These are phyloP conservation scores for Beroe forskalii DNA, from an alignment of 37 sponge, comb jelly and placozoan genomes.

Conservation along the genomic window DNA sequence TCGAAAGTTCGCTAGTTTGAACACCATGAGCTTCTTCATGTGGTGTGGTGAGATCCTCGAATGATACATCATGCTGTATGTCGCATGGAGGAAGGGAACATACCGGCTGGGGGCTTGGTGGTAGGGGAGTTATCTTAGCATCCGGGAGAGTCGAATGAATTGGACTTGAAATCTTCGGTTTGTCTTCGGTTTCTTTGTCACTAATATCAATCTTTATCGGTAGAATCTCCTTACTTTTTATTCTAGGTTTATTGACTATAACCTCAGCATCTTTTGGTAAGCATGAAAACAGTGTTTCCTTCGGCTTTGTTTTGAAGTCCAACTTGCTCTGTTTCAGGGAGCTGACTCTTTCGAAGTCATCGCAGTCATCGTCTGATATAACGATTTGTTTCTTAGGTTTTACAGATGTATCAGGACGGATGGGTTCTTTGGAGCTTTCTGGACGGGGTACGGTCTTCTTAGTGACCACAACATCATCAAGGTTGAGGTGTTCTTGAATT, in stretches of 20 bases:
- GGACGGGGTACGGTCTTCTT: neutral
- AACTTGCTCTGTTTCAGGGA: constrained; percentile 11
- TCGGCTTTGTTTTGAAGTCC: neutral
- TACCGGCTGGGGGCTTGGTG: neutral
- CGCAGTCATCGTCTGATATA: constrained; percentile 47
- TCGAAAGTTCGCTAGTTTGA: neutral
- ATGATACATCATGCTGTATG: constrained; percentile 32
- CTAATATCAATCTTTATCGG: neutral
- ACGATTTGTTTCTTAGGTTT: neutral
- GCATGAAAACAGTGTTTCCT: constrained; percentile 4
- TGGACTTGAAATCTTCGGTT: neutral
- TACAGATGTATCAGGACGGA: neutral
- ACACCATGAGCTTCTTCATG: neutral
- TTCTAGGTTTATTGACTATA: too few relatives aligned
- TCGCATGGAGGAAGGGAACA: neutral
- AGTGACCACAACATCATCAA: neutral
- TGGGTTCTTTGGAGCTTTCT: neutral
- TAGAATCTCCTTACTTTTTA: neutral
- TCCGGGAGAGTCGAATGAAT: too few relatives aligned
- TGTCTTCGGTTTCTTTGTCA: neutral
- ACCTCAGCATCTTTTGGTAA: neutral
- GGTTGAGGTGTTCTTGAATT: neutral
- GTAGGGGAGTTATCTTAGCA: neutral
- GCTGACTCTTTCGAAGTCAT: neutral
- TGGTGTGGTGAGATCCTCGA: neutral